phyloP scores from a whole-genome alignment of 2,113 vertebrate species.

The Pseudorasbora parva region DNA sequence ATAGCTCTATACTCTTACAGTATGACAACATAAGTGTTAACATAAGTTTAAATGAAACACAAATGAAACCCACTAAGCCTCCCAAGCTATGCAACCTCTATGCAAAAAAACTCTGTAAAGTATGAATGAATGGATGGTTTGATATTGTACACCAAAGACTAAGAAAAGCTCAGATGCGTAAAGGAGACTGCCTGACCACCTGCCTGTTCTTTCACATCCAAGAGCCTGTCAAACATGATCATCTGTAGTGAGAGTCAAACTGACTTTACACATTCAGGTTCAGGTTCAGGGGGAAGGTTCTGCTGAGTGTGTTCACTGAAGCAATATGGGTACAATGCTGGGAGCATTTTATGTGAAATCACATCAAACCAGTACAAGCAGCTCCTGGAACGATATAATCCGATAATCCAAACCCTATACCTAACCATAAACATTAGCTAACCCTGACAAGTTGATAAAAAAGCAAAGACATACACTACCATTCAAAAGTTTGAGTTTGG shows the following conservation, averaged over 20 bases:
- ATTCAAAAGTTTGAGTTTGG: neutral
- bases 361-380: neutral
- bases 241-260: constrained; percentile 55
- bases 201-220: constrained; percentile 75
- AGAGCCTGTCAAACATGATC: constrained; percentile 73
- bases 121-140: neutral
- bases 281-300: constrained; percentile 10
- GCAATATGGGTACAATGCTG: neutral
- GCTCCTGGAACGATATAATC: neutral
- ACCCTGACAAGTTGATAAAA: neutral
- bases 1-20: neutral
- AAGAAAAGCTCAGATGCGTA: constrained; percentile 28
- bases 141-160: neutral
- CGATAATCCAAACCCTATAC: neutral
- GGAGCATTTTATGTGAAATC: neutral
- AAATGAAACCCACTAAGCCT: neutral
- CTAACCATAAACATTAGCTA: neutral
- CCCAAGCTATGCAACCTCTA: neutral
- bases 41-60: neutral
- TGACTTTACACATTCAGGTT: constrained; percentile 45
- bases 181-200: constrained; percentile 55
- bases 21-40: neutral
- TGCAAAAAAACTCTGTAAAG: too few relatives aligned
- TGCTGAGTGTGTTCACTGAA: constrained; percentile 12
- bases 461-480: neutral